Percentiles rank a stretch among this genome's conserved stretches.
Conservation (phyloP, 2,888 invertebrate genomes). For the Pristionchus exspectatus region DNA sequence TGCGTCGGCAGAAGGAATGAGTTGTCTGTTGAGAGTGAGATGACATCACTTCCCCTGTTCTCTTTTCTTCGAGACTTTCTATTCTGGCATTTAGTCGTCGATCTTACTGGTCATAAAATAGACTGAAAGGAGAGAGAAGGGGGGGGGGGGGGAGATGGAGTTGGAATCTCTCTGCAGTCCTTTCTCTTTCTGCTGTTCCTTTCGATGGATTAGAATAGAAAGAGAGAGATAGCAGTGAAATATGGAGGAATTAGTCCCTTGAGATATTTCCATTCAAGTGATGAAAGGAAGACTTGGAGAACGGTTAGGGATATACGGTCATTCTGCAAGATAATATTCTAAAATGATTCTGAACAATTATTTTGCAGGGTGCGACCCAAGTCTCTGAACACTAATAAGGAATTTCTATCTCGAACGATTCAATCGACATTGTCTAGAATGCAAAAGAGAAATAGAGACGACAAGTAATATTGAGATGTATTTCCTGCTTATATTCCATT, state of each 20-base stretch:
- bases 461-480: background rate
- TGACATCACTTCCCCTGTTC: background rate
- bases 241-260: conserved; percentile 6
- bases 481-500: background rate
- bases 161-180: background rate
- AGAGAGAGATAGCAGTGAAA: background rate
- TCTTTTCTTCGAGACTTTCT: background rate
- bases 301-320: background rate
- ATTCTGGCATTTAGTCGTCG: background rate
- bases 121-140: background rate
- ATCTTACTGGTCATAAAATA: conserved; percentile 15
- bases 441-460: conserved; percentile 47
- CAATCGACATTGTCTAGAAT: conserved; percentile 61
- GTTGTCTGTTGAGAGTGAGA: background rate
- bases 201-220: conserved; percentile 1
- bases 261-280: background rate
- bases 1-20: background rate
- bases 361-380: conserved; percentile 64
- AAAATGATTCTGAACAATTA: background rate
- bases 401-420: conserved; percentile 65
- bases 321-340: background rate
- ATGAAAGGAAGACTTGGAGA: background rate
- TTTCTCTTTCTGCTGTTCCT: background rate
- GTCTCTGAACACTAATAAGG: conserved; percentile 67
- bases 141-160: background rate